Conservation (phyloP, 2,888 invertebrate species). For the Agrochola circellaris region DNA sequence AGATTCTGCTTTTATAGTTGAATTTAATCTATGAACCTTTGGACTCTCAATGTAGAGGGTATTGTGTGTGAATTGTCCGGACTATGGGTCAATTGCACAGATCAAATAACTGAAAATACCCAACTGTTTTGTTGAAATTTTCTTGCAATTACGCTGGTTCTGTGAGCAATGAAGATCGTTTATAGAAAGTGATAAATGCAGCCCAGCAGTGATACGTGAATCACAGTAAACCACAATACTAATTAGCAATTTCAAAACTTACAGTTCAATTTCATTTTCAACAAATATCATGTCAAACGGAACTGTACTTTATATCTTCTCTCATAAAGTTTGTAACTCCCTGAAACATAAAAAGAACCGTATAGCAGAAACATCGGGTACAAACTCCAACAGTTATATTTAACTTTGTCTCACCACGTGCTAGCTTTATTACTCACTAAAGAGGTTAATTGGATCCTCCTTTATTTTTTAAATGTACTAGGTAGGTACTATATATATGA, state of each 20-base stretch:
- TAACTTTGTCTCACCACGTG: constrained; percentile 69
- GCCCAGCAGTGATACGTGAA: constrained; percentile 4
- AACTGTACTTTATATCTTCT: constrained; percentile 23
- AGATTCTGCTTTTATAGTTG: constrained; percentile 57
- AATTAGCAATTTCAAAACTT: constrained; percentile 35
- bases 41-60: constrained; percentile 61
- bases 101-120: constrained; percentile 48
- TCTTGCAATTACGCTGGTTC: neutral
- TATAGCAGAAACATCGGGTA: constrained; percentile 56
- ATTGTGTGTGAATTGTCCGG: constrained; percentile 55
- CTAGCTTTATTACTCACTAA: constrained; percentile 67
- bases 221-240: constrained; percentile 25
- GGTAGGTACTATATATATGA: neutral
- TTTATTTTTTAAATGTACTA: constrained; percentile 63
- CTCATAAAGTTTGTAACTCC: neutral
- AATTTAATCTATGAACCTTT: constrained; percentile 64
- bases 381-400: constrained; percentile 74
- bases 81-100: constrained; percentile 57
- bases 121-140: constrained; percentile 7
- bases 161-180: neutral
- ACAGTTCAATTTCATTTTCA: constrained; percentile 38
- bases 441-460: constrained; percentile 74
- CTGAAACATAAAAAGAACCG: constrained; percentile 22
- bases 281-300: constrained; percentile 1
- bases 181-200: constrained; percentile 8